Evolutionary conservation across 2,797 vertebrate species (phyloP).

Genomic region (Dendrocincla fuliginosa): DNA sequence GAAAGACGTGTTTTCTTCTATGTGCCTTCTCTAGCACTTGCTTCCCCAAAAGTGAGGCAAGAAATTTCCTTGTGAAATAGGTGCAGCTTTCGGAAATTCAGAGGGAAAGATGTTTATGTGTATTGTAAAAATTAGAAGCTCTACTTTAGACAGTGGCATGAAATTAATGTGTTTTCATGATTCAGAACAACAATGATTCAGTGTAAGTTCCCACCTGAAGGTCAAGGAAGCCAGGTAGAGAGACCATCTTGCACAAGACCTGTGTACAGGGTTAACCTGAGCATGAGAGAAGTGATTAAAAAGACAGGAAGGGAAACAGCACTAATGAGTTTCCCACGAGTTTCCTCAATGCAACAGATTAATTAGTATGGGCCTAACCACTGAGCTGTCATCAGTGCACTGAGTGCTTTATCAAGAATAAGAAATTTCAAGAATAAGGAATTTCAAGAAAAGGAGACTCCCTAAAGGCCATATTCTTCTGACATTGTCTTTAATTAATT

Average conservation of each 20-base stretch:
- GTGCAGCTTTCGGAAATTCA: background rate
- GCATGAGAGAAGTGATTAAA: background rate
- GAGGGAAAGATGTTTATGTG: background rate
- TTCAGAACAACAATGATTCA: background rate
- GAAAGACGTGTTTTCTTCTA: background rate
- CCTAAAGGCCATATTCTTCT: background rate
- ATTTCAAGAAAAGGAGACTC: background rate
- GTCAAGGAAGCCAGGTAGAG: background rate
- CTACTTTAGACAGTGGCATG: background rate
- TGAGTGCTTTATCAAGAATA: background rate
- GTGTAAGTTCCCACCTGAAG: background rate
- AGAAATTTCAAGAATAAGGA: background rate
- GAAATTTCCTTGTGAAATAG: background rate
- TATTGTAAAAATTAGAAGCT: background rate
- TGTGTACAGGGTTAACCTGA: background rate
- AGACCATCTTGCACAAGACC: background rate
- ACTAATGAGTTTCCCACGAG: background rate
- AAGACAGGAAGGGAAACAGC: background rate
- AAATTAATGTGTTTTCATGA: background rate
- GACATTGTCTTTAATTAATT: background rate
- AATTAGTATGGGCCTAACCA: background rate
- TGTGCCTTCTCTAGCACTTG: background rate
- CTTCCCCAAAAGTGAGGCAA: background rate
- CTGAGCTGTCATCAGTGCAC: background rate
- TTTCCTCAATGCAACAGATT: background rate